Evolutionary conservation across 2,888 invertebrate species (phyloP), one percentile per base, ranked within the genome.

Genomic region (Drosophila tanythrix): DNA sequence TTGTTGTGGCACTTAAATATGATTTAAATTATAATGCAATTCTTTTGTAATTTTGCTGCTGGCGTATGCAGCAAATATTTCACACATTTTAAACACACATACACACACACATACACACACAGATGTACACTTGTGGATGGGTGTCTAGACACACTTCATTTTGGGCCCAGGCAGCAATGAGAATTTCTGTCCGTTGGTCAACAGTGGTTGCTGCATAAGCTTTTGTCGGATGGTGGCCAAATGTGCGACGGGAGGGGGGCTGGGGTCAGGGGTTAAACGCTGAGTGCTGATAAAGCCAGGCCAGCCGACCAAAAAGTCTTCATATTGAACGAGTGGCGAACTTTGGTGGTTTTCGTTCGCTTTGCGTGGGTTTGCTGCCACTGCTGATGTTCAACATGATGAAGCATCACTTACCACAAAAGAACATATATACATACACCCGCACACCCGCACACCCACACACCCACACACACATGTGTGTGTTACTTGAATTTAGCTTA

Each of bases 401-500:
- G 79, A 65, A 79, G 79, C 75, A 70, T 82, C 79, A 70, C 57
- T 69, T 67, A 68, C 82, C 71, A 71, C 75, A 82, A 62, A 67
- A 43, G 46, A 56, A 57, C 13, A 35, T 8, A 62, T 18, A 33
- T 33, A 33, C 21, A 25, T 8, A 21, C 46, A 25, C 25, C 18
- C 15, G 8, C 46, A 7, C 50, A n/a, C 50, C 1, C 27, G 2
- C 15, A 31, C 15, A 29, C 7, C 4, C 8, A n/a, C 8, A 4
- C 50, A 31, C 29, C 2, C 29, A 29, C 6, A 4, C 60, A 38
- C 52, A 40, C 38, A 36, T 61, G 31, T 60, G 51, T 74, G 65
- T 57, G 43, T 57, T 76, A 74, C 78, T 69, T 48, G 70, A 80
- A 68, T 74, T 79, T 81, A 68, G 87, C 73, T 77, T 85, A 88